Evolutionary conservation across 2,113 vertebrate species (phyloP).

Genomic region (Phylloscopus trochilus): DNA sequence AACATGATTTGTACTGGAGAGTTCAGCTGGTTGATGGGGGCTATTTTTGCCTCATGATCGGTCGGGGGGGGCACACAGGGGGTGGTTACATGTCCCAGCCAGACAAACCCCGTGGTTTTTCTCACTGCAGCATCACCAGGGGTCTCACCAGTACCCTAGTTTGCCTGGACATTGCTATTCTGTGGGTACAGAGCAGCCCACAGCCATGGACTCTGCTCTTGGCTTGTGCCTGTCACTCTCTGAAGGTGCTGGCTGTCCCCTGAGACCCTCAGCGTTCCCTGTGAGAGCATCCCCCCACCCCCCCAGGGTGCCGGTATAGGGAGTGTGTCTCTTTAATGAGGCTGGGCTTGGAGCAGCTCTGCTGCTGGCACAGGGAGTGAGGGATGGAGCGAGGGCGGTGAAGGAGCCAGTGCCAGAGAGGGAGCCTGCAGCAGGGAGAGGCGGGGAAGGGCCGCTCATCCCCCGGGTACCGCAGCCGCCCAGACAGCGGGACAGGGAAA

Average conservation of each 20-base stretch:
- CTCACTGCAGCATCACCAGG: not conserved
- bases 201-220: not conserved
- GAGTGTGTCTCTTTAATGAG: slow-evolving; percentile 69
- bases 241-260: not conserved
- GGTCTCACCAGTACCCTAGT: not conserved
- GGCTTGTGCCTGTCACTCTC: not conserved
- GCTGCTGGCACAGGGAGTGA: slow-evolving; percentile 60
- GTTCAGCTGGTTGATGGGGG: not conserved
- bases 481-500: not conserved
- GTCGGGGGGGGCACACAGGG: not conserved
- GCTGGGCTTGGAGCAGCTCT: slow-evolving; percentile 64
- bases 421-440: slow-evolving; percentile 58
- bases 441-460: not conserved
- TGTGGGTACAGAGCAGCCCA: not conserved
- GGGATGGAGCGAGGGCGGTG: slow-evolving; percentile 60
- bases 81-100: fast-evolving
- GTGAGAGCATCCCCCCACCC: not conserved
- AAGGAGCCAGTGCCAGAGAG: slow-evolving; percentile 53
- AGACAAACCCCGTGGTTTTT: not conserved
- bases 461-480: not conserved
- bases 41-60: not conserved
- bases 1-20: not conserved
- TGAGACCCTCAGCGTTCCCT: not conserved
- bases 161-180: not conserved
- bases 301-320: not conserved